A percentile compares a stretch with the other conserved stretches of the same genome.
Conservation (phyloP, 2,888 invertebrate species). For the Hirtodrosophila histrioides region DNA sequence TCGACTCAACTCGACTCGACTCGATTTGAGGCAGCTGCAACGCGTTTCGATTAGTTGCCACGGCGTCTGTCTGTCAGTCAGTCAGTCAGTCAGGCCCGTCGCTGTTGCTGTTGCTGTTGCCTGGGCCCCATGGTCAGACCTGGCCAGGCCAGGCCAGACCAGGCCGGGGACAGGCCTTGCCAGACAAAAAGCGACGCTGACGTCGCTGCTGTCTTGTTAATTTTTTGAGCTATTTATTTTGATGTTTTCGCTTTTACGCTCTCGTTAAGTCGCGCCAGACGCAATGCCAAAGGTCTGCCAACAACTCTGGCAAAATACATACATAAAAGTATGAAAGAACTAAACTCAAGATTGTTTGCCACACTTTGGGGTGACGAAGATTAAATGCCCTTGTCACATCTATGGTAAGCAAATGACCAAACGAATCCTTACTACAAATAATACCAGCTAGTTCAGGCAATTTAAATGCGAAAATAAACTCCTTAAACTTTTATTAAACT, state of each 20-base stretch:
- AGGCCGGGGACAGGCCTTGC: background rate
- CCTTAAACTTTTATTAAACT: too few species aligned
- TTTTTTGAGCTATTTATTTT: slow-evolving; percentile 81
- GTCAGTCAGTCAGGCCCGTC: slow-evolving; percentile 28
- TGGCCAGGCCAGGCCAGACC: slow-evolving; percentile 12
- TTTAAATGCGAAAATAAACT: too few species aligned
- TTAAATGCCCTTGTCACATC: background rate
- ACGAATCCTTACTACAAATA: too few species aligned
- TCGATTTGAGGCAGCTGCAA: slow-evolving; percentile 69
- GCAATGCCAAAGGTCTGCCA: slow-evolving; percentile 62
- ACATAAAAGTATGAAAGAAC: slow-evolving; percentile 35
- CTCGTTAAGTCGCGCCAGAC: slow-evolving; percentile 74
- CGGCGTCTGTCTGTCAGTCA: slow-evolving; percentile 62
- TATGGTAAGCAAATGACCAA: too few species aligned
- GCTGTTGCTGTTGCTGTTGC: slow-evolving; percentile 14
- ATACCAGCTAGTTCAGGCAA: too few species aligned
- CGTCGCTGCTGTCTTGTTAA: slow-evolving; percentile 73
- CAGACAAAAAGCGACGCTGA: slow-evolving; percentile 61
- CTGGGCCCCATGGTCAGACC: slow-evolving; percentile 43
- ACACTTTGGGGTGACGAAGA: too few species aligned
- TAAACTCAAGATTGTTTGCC: background rate
- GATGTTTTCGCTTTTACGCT: slow-evolving; percentile 81
- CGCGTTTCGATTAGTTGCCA: slow-evolving; percentile 79
- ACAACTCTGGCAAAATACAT: slow-evolving; percentile 35
- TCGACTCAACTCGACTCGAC: slow-evolving; percentile 34